These are phyloP conservation scores for Eupithecia dodoneata DNA, from an alignment of 2,888 invertebrate genomes.

Conservation along the genomic window DNA sequence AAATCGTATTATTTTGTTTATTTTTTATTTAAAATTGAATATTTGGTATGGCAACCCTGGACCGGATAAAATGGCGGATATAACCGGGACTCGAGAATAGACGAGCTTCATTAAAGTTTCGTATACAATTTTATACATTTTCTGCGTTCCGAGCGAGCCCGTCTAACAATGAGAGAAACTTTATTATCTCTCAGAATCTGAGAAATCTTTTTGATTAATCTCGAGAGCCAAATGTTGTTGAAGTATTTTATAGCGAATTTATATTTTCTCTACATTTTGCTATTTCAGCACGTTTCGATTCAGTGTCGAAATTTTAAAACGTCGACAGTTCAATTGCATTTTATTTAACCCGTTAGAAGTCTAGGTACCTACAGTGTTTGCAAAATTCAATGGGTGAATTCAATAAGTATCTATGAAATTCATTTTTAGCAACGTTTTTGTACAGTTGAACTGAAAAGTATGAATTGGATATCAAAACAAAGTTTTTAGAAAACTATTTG, in stretches of 20 bases:
- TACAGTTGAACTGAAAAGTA: neutral
- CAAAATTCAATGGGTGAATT: no score
- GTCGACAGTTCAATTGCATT: neutral
- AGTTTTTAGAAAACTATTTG: conserved; percentile 1
- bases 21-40: neutral
- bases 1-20: neutral
- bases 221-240: neutral
- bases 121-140: conserved; percentile 47
- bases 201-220: conserved; percentile 5
- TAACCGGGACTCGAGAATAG: conserved; percentile 50
- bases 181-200: conserved; percentile 13
- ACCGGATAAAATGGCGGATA: conserved; percentile 57
- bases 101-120: conserved; percentile 48
- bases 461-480: neutral
- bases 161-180: conserved; percentile 28
- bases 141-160: conserved; percentile 28
- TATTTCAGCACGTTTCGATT: neutral
- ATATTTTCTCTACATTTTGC: conserved; percentile 1
- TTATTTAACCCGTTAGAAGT: neutral
- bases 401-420: no score
- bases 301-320: neutral
- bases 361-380: neutral
- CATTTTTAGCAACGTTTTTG: neutral
- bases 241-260: conserved; percentile 5
- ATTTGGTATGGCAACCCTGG: conserved; percentile 40